A percentile compares a stretch with the other conserved stretches of the same genome.
These are phyloP conservation scores for Ptychadena robeensis DNA, from an alignment of 2,797 vertebrate species.

Conservation along the genomic window DNA sequence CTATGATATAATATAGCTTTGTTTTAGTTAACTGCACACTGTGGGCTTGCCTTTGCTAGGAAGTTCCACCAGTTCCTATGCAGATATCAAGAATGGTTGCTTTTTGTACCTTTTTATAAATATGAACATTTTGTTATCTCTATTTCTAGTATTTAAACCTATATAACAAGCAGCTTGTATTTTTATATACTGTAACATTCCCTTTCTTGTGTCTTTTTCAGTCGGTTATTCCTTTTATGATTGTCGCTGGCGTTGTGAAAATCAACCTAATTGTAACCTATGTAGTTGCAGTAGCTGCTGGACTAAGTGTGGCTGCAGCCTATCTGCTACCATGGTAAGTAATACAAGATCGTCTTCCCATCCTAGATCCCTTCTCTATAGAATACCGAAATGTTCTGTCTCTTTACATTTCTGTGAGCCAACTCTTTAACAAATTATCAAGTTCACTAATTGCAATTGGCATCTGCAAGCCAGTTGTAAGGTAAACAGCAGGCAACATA, in stretches of 20 bases:
- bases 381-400: too few species aligned
- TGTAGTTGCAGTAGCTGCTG: constrained; percentile 85
- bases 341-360: accelerated
- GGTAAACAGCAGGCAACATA: too few species aligned
- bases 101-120: background rate
- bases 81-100: background rate
- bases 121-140: background rate
- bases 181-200: background rate
- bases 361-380: too few species aligned
- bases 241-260: constrained; percentile 81
- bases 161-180: background rate
- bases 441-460: too few species aligned
- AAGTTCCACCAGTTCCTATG: too few species aligned
- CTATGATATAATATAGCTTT: background rate
- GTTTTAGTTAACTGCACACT: background rate
- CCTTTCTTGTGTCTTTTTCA: constrained; percentile 64
- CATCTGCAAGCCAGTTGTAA: too few species aligned
- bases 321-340: constrained; percentile 94
- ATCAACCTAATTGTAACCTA: constrained; percentile 88
- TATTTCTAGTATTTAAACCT: background rate
- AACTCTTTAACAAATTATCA: too few species aligned
- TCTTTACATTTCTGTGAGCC: too few species aligned
- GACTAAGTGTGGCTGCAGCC: constrained; percentile 89
- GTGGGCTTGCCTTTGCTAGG: background rate
- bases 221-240: constrained; percentile 92